phyloP scores from a whole-genome alignment of 2,113 vertebrate genomes.

The Platysternon megacephalum region DNA sequence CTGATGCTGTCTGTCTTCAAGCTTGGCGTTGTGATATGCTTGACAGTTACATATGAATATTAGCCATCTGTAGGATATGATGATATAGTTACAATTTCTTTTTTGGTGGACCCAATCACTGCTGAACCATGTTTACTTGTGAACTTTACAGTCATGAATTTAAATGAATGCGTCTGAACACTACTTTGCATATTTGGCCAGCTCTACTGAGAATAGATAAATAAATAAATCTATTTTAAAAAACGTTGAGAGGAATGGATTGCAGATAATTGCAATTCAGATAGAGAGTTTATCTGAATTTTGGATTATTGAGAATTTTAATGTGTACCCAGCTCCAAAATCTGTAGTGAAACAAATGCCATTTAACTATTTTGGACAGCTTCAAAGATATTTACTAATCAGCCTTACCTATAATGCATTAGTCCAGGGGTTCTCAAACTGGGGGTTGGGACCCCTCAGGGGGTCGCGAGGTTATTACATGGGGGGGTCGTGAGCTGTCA shows the following conservation, averaged over 20 bases:
- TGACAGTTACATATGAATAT: slow-evolving; percentile 43
- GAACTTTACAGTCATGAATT: not conserved
- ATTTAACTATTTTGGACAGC: not conserved
- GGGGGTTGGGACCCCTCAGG: too few relatives aligned
- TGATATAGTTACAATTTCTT: not conserved
- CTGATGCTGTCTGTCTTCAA: slow-evolving; percentile 34
- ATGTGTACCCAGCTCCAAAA: not conserved
- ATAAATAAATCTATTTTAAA: not conserved
- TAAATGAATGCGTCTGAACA: accelerated
- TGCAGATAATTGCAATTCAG: not conserved
- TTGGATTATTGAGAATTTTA: not conserved
- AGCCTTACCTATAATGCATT: not conserved
- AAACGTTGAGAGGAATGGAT: not conserved
- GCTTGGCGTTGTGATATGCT: slow-evolving; percentile 24
- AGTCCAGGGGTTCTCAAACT: too few relatives aligned
- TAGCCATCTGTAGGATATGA: slow-evolving; percentile 53
- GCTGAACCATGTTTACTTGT: accelerated
- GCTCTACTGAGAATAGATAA: not conserved
- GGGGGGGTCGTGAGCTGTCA: too few relatives aligned
- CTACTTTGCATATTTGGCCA: not conserved
- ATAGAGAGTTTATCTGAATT: not conserved
- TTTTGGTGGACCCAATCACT: not conserved
- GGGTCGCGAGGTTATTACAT: too few relatives aligned
- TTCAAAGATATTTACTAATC: not conserved
- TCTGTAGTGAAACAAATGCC: not conserved